Percentiles rank a stretch among this genome's conserved stretches.
These are phyloP conservation scores for Morbakka virulenta DNA, from an alignment of 30 jellyfish, hydroid and myxozoan genomes.

Conservation along the genomic window DNA sequence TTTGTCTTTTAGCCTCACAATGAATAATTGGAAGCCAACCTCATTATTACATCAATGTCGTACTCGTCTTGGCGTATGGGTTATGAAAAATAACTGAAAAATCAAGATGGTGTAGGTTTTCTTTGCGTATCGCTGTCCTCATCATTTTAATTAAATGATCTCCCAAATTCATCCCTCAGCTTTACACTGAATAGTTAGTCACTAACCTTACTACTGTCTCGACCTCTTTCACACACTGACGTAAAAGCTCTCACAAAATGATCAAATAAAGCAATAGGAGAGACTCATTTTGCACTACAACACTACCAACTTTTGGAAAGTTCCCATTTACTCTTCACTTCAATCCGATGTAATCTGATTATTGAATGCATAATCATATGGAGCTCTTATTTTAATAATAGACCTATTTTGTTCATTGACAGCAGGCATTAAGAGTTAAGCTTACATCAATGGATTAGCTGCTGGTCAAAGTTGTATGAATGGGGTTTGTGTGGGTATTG, in stretches of 20 bases:
- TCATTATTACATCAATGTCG: no score
- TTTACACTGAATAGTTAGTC: no score
- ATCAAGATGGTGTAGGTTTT: no score
- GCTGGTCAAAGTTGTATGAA: background rate
- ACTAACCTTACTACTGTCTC: background rate
- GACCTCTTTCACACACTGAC: background rate
- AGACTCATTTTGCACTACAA: no score
- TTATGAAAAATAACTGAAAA: no score
- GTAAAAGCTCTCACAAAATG: no score
- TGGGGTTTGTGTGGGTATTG: background rate
- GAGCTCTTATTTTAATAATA: background rate
- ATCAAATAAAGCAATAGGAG: no score
- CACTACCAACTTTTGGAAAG: no score
- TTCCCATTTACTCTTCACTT: no score
- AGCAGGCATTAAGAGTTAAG: background rate
- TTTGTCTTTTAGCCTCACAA: background rate
- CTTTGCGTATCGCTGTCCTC: no score
- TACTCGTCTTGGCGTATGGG: no score
- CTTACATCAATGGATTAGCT: background rate
- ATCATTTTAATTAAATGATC: no score
- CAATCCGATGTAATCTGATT: background rate
- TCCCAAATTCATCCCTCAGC: background rate
- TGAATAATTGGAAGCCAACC: background rate
- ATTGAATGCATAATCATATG: background rate
- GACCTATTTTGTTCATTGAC: background rate